Conservation (phyloP, 2,113 vertebrate species). For the Melanotaenia duboulayi region DNA sequence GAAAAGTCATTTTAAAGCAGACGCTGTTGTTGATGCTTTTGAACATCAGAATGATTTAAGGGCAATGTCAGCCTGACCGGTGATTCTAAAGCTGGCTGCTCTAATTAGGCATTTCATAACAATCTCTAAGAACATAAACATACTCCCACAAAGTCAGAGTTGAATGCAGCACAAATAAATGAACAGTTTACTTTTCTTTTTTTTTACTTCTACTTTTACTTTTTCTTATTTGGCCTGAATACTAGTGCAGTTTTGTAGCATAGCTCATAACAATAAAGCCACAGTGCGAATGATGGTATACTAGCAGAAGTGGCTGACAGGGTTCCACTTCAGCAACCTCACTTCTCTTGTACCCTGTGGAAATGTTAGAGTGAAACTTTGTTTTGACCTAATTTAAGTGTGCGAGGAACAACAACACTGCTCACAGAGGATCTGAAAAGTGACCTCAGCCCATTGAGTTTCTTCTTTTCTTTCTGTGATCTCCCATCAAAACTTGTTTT, state of each 20-base stretch:
- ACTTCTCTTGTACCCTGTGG: slow-evolving; percentile 50
- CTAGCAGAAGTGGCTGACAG: slow-evolving; percentile 50
- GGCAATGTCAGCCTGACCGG: slow-evolving; percentile 18
- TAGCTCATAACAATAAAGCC: slow-evolving; percentile 43
- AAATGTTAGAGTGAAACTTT: slow-evolving; percentile 58
- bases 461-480: slow-evolving; percentile 14
- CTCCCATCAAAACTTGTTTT: slow-evolving; percentile 33
- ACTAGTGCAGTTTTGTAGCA: slow-evolving; percentile 2
- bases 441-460: slow-evolving; percentile 46
- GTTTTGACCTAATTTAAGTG: slow-evolving; percentile 63
- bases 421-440: slow-evolving; percentile 46
- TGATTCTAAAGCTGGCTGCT: slow-evolving; percentile 12
- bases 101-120: slow-evolving; percentile 28
- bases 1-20: slow-evolving; percentile 11
- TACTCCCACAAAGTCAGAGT: slow-evolving; percentile 5
- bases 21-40: slow-evolving; percentile 13
- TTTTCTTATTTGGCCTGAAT: slow-evolving; percentile 15
- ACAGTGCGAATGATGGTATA: slow-evolving; percentile 35
- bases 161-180: slow-evolving; percentile 13
- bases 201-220: no score
- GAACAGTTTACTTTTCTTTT: neutral
- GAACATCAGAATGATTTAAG: neutral
- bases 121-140: slow-evolving; percentile 15
- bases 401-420: slow-evolving; percentile 31
- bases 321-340: slow-evolving; percentile 58